phyloP scores from a whole-genome alignment of 2,888 invertebrate species.

The Caenorhabditis becei region DNA sequence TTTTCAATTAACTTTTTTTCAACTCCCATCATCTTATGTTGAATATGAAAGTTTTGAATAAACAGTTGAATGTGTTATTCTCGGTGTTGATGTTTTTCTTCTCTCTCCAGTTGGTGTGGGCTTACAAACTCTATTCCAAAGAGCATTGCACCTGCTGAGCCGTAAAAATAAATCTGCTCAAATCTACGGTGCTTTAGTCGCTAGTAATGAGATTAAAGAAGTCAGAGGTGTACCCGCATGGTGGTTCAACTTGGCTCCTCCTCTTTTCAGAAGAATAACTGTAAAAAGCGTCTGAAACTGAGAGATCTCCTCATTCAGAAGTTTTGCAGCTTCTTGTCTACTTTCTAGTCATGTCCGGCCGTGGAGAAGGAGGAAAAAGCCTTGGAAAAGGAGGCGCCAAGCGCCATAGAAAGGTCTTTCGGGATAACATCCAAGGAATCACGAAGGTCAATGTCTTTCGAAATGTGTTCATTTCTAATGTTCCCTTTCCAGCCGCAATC shows the following conservation, averaged over 20 bases:
- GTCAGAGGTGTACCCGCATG: conserved; percentile 51
- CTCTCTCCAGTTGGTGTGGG: too few species aligned
- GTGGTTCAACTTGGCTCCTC: conserved; percentile 51
- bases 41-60: too few species aligned
- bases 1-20: too few species aligned
- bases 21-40: too few species aligned
- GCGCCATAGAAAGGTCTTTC: conserved; percentile 85
- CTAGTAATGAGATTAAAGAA: too few species aligned
- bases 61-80: too few species aligned
- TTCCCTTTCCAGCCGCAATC: conserved; percentile 85
- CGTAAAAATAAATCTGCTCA: too few species aligned
- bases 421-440: conserved; percentile 75
- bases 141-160: too few species aligned
- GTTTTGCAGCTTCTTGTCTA: not conserved
- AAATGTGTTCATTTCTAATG: too few species aligned
- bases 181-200: too few species aligned
- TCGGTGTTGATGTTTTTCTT: too few species aligned
- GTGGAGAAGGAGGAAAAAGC: conserved; percentile 89
- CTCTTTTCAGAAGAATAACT: conserved; percentile 20
- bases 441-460: conserved; percentile 62
- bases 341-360: conserved; percentile 85
- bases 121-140: too few species aligned
- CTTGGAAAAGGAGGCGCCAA: conserved; percentile 90
- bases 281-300: not conserved
- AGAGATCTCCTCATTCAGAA: not conserved